Conservation (phyloP, 2,113 vertebrate genomes). For the Emydura subglobosa region DNA sequence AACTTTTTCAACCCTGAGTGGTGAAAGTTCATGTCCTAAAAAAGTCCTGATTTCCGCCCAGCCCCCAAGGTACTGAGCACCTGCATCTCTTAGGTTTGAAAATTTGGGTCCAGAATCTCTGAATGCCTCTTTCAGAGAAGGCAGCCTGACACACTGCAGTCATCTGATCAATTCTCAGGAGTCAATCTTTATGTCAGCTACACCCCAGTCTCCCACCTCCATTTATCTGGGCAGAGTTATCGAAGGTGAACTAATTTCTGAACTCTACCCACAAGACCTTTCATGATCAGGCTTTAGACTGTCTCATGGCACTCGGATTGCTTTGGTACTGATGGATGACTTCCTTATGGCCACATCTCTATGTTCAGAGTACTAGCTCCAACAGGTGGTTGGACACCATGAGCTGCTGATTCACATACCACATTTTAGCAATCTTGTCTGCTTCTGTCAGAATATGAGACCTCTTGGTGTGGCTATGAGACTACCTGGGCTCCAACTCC, state of each 20-base stretch:
- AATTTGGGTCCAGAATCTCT: background rate
- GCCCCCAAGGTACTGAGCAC: background rate
- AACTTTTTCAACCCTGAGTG: background rate
- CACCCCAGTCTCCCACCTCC: background rate
- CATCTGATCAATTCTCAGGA: background rate
- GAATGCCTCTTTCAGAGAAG: background rate
- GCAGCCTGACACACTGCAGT: background rate
- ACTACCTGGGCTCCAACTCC: constrained; percentile 23
- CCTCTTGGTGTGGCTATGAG: background rate
- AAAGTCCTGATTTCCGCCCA: background rate
- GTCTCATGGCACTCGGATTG: background rate
- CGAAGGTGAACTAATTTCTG: background rate
- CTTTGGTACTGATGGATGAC: background rate
- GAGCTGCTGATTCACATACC: background rate
- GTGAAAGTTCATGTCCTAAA: background rate
- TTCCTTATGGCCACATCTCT: constrained; percentile 8
- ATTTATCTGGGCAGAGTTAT: background rate
- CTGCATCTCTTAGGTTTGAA: background rate
- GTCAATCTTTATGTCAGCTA: background rate
- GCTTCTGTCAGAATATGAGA: constrained; percentile 24
- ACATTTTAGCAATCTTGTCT: background rate
- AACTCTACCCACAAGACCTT: background rate
- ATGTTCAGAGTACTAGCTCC: background rate
- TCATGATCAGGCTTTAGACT: background rate
- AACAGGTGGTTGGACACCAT: background rate